Evolutionary conservation across 2,888 invertebrate genomes (phyloP).

Genomic region (Sminthurides aquaticus): DNA sequence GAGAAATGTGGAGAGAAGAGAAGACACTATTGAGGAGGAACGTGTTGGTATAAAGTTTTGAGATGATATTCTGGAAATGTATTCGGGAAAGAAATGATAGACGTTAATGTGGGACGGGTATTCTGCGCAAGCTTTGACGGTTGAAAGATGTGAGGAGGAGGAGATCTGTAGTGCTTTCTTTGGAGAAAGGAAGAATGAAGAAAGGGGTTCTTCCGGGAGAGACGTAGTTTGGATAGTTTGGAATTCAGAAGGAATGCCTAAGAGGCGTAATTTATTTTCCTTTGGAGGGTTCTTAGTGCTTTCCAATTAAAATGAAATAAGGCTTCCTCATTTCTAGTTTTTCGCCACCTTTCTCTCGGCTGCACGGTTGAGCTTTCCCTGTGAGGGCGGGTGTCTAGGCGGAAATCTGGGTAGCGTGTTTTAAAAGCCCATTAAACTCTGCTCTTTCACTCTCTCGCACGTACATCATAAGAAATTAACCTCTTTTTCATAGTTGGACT

Average conservation of each 20-base stretch:
- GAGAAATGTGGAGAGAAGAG: too few relatives aligned
- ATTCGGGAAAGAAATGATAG: neutral
- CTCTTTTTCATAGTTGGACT: too few relatives aligned
- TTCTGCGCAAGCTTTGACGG: neutral
- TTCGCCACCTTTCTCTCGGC: neutral
- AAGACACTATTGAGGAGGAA: too few relatives aligned
- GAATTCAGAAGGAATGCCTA: neutral
- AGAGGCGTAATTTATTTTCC: neutral
- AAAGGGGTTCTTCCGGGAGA: neutral
- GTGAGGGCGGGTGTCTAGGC: too few relatives aligned
- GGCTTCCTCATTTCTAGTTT: neutral
- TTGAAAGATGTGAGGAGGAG: neutral
- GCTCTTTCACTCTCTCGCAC: too few relatives aligned
- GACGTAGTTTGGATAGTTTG: neutral
- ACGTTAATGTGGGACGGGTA: neutral
- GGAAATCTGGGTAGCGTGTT: too few relatives aligned
- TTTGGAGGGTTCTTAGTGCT: neutral
- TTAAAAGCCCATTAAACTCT: too few relatives aligned
- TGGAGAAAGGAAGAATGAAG: neutral
- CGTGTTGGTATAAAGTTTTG: too few relatives aligned
- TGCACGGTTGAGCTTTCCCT: too few relatives aligned
- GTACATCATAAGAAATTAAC: too few relatives aligned
- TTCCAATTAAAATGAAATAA: neutral
- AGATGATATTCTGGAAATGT: too few relatives aligned
- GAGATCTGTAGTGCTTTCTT: too few relatives aligned